Evolutionary conservation across 1,140 invertebrate genomes (phyloP).

Genomic region (Mamestra configurata): DNA sequence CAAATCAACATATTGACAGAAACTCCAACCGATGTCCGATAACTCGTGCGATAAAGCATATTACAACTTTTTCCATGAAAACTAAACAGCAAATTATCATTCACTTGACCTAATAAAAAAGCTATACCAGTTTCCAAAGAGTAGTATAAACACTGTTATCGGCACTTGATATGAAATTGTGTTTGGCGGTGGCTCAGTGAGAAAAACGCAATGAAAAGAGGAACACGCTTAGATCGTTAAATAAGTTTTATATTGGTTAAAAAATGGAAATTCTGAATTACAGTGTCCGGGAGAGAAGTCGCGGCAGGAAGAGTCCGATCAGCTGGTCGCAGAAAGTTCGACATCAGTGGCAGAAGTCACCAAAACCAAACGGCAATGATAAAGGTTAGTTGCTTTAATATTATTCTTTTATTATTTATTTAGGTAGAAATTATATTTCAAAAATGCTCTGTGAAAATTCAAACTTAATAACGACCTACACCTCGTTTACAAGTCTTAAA

Average conservation of each 20-base stretch:
- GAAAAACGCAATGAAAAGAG: conserved; percentile 53
- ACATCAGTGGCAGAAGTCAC: conserved; percentile 84
- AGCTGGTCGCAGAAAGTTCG: conserved; percentile 88
- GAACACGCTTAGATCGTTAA: conserved; percentile 22
- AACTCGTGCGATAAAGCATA: conserved; percentile 12
- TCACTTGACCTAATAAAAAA: conserved; percentile 57
- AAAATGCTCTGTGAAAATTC: not conserved
- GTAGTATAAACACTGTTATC: conserved; percentile 78
- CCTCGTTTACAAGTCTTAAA: not conserved
- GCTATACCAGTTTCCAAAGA: conserved; percentile 64
- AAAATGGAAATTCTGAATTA: conserved; percentile 65
- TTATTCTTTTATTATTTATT: not conserved
- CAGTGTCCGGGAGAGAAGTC: conserved; percentile 82
- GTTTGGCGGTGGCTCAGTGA: conserved; percentile 58
- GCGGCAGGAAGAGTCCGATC: conserved; percentile 81
- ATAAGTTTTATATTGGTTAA: conserved; percentile 35
- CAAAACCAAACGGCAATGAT: conserved; percentile 71
- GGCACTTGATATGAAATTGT: conserved; percentile 62
- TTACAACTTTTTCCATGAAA: conserved; percentile 28
- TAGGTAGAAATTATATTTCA: not conserved
- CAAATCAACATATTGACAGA: conserved; percentile 10
- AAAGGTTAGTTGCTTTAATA: conserved; percentile 71
- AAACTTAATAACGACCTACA: not conserved
- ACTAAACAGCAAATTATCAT: conserved; percentile 38
- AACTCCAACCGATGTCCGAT: not conserved